Percentiles rank a stretch among this genome's conserved stretches.
phyloP scores from a whole-genome alignment of 2,113 vertebrate genomes.

The Phyllostomus hastatus region DNA sequence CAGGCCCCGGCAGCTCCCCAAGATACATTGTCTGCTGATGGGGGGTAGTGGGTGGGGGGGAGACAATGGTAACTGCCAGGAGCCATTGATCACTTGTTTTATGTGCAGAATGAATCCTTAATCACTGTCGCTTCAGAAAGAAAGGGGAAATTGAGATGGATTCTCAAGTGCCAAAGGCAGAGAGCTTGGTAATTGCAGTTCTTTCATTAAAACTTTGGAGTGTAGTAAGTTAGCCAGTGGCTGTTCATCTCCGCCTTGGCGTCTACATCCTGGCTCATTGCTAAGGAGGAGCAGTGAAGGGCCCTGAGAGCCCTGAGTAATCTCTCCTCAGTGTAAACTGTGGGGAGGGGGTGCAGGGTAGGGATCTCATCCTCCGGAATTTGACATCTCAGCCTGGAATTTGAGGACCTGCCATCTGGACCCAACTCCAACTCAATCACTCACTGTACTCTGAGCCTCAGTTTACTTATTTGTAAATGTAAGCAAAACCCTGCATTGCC shows the following conservation, averaged over 20 bases:
- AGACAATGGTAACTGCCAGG: constrained; percentile 80
- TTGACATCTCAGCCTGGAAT: background rate
- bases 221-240: background rate
- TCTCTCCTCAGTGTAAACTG: background rate
- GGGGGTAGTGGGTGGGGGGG: constrained; percentile 7
- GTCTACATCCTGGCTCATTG: background rate
- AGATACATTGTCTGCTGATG: constrained; percentile 65
- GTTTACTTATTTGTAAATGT: background rate
- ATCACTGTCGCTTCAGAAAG: constrained; percentile 80
- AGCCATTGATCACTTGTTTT: constrained; percentile 77
- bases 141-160: constrained; percentile 80
- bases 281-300: fast-evolving
- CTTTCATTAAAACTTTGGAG: constrained; percentile 68
- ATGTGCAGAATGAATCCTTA: constrained; percentile 74
- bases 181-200: constrained; percentile 70
- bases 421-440: background rate
- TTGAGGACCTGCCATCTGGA: background rate
- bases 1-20: constrained; percentile 59
- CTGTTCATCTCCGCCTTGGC: background rate
- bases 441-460: background rate
- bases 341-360: background rate
- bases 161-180: constrained; percentile 71
- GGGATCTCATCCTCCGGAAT: background rate
- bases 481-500: background rate
- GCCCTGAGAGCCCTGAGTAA: background rate